Evolutionary conservation across 2,888 invertebrate species (phyloP), one percentile per base, ranked within the genome.

Genomic region (Hedychridium roseum): DNA sequence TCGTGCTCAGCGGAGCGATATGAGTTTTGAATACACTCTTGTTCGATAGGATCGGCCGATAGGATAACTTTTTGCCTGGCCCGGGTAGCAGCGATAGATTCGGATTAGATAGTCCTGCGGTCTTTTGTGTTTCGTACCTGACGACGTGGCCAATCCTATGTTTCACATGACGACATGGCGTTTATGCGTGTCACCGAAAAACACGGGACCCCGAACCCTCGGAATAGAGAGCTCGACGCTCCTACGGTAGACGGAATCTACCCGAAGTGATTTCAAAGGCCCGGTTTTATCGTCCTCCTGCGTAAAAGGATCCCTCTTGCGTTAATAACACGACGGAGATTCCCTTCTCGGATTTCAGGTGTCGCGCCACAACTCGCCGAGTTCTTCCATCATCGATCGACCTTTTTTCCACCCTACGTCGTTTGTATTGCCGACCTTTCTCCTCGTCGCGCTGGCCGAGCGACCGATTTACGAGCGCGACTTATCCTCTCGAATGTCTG

Each of bases 201-300:
- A 48, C 43, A 26, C 11, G 11, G 20, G 31, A 38, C 17, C 28
- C 37, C 44, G n/a, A 28, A 23, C 28, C 40, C 5, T n/a, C 1
- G 21, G 53, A 48, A 47, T 50, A 50, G 32, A 43, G 54, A 59
- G 54, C 57, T 58, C 53, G 51, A 54, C 49, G 46, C 27, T 28
- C 42, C 35, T 31, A 38, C 14, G 16, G 7, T 46, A 58, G 61
- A 59, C 54, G 44, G 46, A 50, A 64, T 62, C 59, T 65, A 27
- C 12, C 27, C 43, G 45, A 61, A 31, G n/a, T 53, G 60, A 67
- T 67, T 63, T 63, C 49, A 38, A 41, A 59, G 58, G 49, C 70
- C 62, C 45, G 54, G 52, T 68, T 68, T 64, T 68, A 63, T 60
- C 61, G 38, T 62, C 50, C 7, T 54, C 57, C 57, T 56, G 54